These are phyloP conservation scores for Phrynocephalus versicolor DNA, from an alignment of 2,113 vertebrate genomes.

Conservation along the genomic window DNA sequence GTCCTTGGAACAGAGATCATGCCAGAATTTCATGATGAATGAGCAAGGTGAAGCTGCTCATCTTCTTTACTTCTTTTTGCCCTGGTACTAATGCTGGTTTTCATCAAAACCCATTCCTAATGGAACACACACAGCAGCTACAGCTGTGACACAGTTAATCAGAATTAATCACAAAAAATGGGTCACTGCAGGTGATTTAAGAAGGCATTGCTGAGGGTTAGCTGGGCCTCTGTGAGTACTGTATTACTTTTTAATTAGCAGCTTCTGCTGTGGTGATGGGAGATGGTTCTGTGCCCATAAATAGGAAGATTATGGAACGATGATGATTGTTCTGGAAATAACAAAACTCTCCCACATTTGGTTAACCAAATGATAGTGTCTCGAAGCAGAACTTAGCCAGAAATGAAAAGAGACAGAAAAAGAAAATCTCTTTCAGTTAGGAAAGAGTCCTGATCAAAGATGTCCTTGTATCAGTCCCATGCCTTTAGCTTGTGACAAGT, in stretches of 20 bases:
- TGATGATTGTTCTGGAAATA: slow-evolving; percentile 57
- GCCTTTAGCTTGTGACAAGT: slow-evolving; percentile 50
- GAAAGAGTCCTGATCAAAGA: slow-evolving; percentile 55
- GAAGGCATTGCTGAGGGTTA: not conserved
- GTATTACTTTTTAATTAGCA: not conserved
- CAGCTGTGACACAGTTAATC: not conserved
- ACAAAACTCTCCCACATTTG: slow-evolving; percentile 57
- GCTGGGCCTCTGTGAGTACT: not conserved
- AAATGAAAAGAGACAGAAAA: slow-evolving; percentile 51
- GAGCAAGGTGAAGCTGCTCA: not conserved
- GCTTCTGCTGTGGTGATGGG: slow-evolving; percentile 16
- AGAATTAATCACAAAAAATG: not conserved
- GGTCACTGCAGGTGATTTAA: not conserved
- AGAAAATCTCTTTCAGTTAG: slow-evolving; percentile 37
- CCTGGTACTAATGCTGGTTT: not conserved
- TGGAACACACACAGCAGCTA: not conserved
- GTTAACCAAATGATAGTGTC: slow-evolving; percentile 65
- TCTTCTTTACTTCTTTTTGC: too few relatives aligned
- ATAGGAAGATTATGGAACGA: slow-evolving; percentile 55
- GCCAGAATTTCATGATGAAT: too few relatives aligned
- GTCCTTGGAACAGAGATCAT: too few relatives aligned
- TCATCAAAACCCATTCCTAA: not conserved
- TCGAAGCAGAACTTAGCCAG: slow-evolving; percentile 63
- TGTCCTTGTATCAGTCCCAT: slow-evolving; percentile 64
- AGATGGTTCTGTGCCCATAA: slow-evolving; percentile 55